phyloP scores from a whole-genome alignment of 2,113 vertebrate genomes.

The human (Homo sapiens) region GRCh38 chr2:58571501-58572000 shows the following conservation, averaged over 20 bases:
- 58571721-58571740: background rate
- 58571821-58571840: background rate
- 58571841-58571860: background rate
- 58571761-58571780: background rate
- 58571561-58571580: conserved; percentile 54
- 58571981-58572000: conserved; percentile 78
- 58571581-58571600: background rate
- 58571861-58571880: conserved; percentile 16
- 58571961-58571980: conserved; percentile 77
- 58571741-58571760: background rate
- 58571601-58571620: conserved; percentile 28
- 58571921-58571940: conserved; percentile 46
- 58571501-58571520: conserved; percentile 58
- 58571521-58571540: conserved; percentile 61
- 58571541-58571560: conserved; percentile 60
- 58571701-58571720: conserved; percentile 1
- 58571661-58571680: conserved; percentile 25
- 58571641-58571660: conserved; percentile 26
- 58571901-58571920: conserved; percentile 59
- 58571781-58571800: background rate
- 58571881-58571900: conserved; percentile 63
- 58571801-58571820: background rate
- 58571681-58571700: background rate
- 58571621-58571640: background rate
- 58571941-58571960: conserved; percentile 65